These are phyloP conservation scores for Monopterus albus DNA, from an alignment of 2,113 vertebrate genomes.

Conservation along the genomic window DNA sequence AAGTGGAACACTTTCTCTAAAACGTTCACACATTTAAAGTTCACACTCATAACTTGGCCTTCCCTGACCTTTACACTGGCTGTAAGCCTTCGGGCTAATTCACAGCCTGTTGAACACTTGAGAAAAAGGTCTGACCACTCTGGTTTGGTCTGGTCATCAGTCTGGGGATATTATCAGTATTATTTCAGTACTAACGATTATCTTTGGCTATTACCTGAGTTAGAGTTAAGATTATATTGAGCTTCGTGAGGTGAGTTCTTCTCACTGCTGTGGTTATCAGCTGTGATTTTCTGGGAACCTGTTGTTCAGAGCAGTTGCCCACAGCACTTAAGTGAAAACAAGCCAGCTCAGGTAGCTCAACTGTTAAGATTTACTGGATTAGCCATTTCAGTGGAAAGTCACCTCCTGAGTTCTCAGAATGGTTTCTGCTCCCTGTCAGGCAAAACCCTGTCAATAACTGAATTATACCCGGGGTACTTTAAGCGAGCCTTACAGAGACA, in stretches of 20 bases:
- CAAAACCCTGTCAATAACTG: constrained; percentile 53
- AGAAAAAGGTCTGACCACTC: no score
- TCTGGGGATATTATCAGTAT: no score
- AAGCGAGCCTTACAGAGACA: constrained; percentile 18
- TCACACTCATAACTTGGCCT: no score
- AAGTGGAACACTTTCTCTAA: no score
- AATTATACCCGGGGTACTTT: constrained; percentile 44
- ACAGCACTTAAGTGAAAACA: constrained; percentile 32
- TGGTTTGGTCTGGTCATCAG: no score
- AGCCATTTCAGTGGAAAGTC: constrained; percentile 58
- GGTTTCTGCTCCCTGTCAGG: constrained; percentile 34
- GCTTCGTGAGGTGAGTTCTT: not conserved
- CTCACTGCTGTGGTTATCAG: constrained; percentile 9
- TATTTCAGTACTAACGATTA: no score
- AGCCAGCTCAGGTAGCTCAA: constrained; percentile 1
- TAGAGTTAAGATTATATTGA: not conserved
- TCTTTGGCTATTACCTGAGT: not conserved
- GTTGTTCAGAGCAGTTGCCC: constrained; percentile 33
- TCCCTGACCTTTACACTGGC: no score
- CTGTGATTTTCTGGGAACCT: constrained; percentile 20
- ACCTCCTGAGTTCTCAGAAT: constrained; percentile 40
- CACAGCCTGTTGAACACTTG: no score
- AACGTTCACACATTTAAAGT: no score
- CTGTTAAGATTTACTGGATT: constrained; percentile 61
- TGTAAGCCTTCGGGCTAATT: no score